Evolutionary conservation across 2,113 vertebrate species (phyloP), one percentile per base, ranked within the genome.

Genomic region (Sterrhoptilus dennistouni): DNA sequence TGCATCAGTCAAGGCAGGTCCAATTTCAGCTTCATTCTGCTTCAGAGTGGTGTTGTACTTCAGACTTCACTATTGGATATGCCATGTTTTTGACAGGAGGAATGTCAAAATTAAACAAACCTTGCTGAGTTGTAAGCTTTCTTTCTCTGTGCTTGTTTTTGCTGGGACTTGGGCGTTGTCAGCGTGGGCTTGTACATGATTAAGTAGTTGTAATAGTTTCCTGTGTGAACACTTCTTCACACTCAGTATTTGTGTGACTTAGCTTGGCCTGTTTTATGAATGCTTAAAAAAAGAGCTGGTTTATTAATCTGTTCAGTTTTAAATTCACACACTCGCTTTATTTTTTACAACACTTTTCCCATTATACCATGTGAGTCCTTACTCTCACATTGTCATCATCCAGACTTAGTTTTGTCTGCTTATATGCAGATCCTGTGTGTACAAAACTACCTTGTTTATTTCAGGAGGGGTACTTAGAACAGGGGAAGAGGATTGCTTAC

Each of bases 111-210:
- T 60, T 71, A 88, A 92, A 94, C 75, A 86, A 91, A 83, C 68
- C 64, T 91, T 93, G 47, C 60, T n/a, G 56, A 75, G 50, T 87
- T 82, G 56, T 74, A 89, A 70, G 16, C 20, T 92, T 89, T 9
- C 75, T 89, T 96, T 80, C 59, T 75, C 52, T 49, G 8, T 68
- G 53, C n/a, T 90, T 95, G 45, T 79, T 95, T 93, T 91, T 85
- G 12, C 71, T 78, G 87, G 13, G 72, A 75, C 60, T 68, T 56
- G 33, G 68, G 9, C 4, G 27, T 75, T 96, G 72, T 79, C 56
- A 93, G 4, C 27, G 11, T 54, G 47, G 38, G 40, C 42, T 91
- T 83, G 38, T 70, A 52, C 0, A 1, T 89, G 65, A 75, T 87
- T 83, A 74, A 87, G 71, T 22, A 66, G 38, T 38, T 66, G 60